Conservation (phyloP, 2,888 invertebrate genomes). For the Drosophila mettleri region DNA sequence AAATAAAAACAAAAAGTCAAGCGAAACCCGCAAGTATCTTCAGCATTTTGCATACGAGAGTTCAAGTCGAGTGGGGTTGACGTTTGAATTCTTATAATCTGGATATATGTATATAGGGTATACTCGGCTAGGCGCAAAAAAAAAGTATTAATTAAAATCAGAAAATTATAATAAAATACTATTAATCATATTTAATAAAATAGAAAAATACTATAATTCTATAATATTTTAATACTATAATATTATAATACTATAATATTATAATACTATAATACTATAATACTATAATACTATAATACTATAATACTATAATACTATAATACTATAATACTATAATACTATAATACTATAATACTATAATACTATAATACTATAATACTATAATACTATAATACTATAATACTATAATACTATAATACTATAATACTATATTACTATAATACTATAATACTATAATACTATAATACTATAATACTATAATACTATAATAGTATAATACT, state of each 20-base stretch:
- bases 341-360: background rate
- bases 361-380: no score
- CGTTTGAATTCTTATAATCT: conserved; percentile 30
- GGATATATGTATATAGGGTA: conserved; percentile 8
- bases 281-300: background rate
- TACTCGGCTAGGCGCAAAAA: background rate
- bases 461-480: background rate
- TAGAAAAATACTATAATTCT: background rate
- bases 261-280: background rate
- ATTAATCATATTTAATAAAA: background rate
- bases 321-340: background rate
- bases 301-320: background rate
- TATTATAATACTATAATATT: background rate
- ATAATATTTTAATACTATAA: background rate
- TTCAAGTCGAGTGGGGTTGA: conserved; percentile 49
- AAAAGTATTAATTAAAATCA: background rate
- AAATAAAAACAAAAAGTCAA: conserved; percentile 33
- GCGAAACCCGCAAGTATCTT: conserved; percentile 43
- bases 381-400: background rate
- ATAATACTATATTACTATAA: background rate
- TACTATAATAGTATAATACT: background rate
- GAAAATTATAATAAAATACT: background rate
- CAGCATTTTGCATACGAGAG: conserved; percentile 65
- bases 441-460: background rate
- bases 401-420: background rate